phyloP scores from a whole-genome alignment of 2,888 invertebrate genomes.

The Galeruca laticollis region DNA sequence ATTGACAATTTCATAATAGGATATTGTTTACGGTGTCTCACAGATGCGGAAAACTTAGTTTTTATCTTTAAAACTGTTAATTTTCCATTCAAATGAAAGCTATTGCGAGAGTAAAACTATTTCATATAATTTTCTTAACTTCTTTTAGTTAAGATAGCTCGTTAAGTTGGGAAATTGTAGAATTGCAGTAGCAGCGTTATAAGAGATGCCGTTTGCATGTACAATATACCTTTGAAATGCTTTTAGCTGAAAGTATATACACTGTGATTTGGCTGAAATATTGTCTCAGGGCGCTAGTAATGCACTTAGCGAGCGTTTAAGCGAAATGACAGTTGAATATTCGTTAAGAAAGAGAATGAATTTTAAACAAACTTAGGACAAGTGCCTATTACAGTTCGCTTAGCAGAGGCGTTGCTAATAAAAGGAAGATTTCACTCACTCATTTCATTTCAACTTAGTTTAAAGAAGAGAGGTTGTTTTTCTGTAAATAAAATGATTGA shows the following conservation, averaged over 20 bases:
- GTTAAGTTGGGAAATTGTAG: slow-evolving; percentile 19
- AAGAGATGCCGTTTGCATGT: slow-evolving; percentile 49
- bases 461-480: not conserved
- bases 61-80: too few relatives aligned
- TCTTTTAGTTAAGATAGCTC: slow-evolving; percentile 7
- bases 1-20: too few relatives aligned
- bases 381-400: slow-evolving; percentile 48
- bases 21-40: too few relatives aligned
- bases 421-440: not conserved
- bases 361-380: slow-evolving; percentile 51
- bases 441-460: not conserved
- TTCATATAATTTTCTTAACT: slow-evolving; percentile 1
- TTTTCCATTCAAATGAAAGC: not conserved
- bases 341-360: slow-evolving; percentile 49
- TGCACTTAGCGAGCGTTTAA: slow-evolving; percentile 49
- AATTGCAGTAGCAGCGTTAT: slow-evolving; percentile 32
- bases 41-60: too few relatives aligned
- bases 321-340: slow-evolving; percentile 50
- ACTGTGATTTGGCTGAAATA: slow-evolving; percentile 50
- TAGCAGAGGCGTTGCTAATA: slow-evolving; percentile 32
- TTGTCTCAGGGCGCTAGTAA: slow-evolving; percentile 46
- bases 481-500: not conserved
- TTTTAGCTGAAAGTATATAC: slow-evolving; percentile 45
- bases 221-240: slow-evolving; percentile 46
- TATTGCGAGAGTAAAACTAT: slow-evolving; percentile 1